Evolutionary conservation across 2,113 vertebrate genomes (phyloP).

Genomic region (Brevimyrus niger): DNA sequence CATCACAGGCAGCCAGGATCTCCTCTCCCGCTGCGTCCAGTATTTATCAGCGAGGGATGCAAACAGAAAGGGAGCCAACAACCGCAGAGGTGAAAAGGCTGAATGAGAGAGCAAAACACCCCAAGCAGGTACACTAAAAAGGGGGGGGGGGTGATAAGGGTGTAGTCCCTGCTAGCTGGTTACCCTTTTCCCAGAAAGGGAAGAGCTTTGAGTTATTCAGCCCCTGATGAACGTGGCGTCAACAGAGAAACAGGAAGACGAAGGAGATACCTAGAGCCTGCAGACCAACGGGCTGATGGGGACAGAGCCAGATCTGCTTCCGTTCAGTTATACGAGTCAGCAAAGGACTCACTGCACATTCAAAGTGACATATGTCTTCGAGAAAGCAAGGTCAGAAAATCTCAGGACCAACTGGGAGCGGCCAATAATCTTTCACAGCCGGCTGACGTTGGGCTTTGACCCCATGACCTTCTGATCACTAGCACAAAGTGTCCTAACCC

Average conservation of each 20-base stretch:
- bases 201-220: not conserved
- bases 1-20: conserved; percentile 31
- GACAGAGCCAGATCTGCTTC: not conserved
- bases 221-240: not conserved
- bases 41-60: conserved; percentile 6
- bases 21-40: conserved; percentile 17
- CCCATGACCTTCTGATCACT: not conserved
- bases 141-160: not conserved
- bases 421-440: not conserved
- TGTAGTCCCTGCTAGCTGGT: not conserved
- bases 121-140: not conserved
- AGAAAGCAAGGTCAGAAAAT: not conserved
- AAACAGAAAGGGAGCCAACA: not conserved
- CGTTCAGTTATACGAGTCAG: too few relatives aligned
- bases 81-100: not conserved
- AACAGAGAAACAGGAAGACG: not conserved
- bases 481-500: not conserved
- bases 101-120: not conserved
- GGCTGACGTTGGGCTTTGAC: not conserved
- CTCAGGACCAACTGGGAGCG: not conserved
- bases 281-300: not conserved
- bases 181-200: conserved; percentile 7
- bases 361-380: not conserved
- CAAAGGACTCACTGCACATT: not conserved
- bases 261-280: not conserved